These are phyloP conservation scores for Grammomys surdaster DNA, from an alignment of 2,113 vertebrate genomes.

Conservation along the genomic window DNA sequence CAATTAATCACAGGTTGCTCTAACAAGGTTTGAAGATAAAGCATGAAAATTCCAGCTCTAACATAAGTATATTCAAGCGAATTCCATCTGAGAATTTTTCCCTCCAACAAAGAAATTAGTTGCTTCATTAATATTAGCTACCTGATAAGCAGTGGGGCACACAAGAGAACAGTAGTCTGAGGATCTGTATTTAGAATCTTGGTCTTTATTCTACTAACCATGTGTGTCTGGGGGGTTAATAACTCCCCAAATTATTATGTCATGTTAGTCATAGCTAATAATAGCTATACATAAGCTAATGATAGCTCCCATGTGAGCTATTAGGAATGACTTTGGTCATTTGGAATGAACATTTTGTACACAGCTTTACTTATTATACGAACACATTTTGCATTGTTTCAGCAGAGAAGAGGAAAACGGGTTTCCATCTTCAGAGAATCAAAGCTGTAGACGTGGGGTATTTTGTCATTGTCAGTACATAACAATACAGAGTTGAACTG, in stretches of 20 bases:
- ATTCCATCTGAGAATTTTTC: not conserved
- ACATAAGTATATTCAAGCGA: not conserved
- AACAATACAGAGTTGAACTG: not conserved
- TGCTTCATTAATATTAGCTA: not conserved
- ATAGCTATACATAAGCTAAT: no score
- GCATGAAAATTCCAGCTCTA: not conserved
- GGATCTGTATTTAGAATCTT: not conserved
- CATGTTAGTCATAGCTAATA: not conserved
- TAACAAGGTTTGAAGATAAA: not conserved
- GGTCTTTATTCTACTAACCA: not conserved
- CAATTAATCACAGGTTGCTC: not conserved
- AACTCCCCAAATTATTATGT: not conserved
- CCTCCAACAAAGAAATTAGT: no score
- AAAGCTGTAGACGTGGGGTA: not conserved
- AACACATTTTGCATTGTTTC: not conserved
- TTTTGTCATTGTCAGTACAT: not conserved
- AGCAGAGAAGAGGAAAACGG: not conserved
- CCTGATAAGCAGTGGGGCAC: not conserved
- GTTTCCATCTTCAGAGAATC: not conserved
- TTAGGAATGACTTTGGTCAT: not conserved
- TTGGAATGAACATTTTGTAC: not conserved
- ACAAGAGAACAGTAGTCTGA: not conserved
- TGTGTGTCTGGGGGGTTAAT: not conserved
- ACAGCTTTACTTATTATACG: not conserved
- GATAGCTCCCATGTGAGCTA: not conserved